Conservation (phyloP, 2,113 vertebrate species). For the Coryphaenoides rupestris region DNA sequence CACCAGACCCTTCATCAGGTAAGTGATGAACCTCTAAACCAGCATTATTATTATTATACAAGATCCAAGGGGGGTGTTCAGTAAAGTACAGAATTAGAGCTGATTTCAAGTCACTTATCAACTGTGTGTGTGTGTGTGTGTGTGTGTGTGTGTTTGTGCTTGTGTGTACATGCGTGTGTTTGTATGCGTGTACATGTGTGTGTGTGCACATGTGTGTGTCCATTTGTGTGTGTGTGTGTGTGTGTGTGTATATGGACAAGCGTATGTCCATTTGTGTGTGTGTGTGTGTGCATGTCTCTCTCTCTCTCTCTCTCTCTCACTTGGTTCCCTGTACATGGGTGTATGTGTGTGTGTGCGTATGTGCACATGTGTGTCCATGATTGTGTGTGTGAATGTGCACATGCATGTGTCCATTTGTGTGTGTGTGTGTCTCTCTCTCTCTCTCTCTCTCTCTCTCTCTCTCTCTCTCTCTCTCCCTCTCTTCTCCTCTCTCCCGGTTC, state of each 20-base stretch:
- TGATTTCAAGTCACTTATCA: not conserved
- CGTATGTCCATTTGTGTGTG: conserved; percentile 11
- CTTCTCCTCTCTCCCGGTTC: conserved; percentile 1
- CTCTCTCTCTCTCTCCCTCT: too few species aligned
- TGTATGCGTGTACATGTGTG: conserved; percentile 7
- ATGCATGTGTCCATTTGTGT: conserved; percentile 7
- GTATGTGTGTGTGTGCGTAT: not conserved
- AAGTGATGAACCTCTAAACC: conserved; percentile 19
- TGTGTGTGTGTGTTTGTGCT: conserved; percentile 16
- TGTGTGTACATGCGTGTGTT: conserved; percentile 8
- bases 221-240: too few species aligned
- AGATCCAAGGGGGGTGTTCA: too few species aligned
- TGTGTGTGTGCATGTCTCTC: conserved; percentile 1
- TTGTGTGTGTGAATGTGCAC: conserved; percentile 9
- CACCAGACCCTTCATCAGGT: conserved; percentile 98
- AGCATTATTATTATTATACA: too few species aligned
- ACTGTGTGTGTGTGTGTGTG: not conserved
- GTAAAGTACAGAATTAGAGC: not conserved
- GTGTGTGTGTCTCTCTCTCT: conserved; percentile 7
- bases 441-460: too few species aligned
- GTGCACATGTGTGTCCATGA: too few species aligned
- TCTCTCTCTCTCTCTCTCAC: too few species aligned
- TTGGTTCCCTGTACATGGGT: too few species aligned
- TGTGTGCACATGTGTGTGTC: not conserved
- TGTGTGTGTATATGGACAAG: conserved; percentile 10